Conservation (phyloP, 2,888 invertebrate species). For the Norana najaformis region DNA sequence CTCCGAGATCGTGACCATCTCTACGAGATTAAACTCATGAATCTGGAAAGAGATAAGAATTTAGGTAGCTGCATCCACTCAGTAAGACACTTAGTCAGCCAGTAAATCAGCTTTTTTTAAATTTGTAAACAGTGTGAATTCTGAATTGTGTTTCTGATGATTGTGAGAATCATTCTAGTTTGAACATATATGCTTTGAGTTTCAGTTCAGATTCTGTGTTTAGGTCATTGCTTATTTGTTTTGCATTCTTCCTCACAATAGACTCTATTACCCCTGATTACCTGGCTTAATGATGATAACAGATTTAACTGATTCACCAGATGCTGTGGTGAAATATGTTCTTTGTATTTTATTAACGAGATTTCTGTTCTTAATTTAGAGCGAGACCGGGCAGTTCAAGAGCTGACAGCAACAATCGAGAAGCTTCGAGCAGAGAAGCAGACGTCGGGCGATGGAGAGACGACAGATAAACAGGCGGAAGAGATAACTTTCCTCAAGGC, state of each 20-base stretch:
- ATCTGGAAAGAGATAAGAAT: slow-evolving; percentile 49
- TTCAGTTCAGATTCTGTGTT: background rate
- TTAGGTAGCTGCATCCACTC: slow-evolving; percentile 32
- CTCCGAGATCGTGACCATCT: slow-evolving; percentile 51
- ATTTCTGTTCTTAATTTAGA: slow-evolving; percentile 40
- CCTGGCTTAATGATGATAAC: too few species aligned
- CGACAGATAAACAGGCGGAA: slow-evolving; percentile 39
- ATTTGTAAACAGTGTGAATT: background rate
- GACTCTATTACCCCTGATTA: too few species aligned
- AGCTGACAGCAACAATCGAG: slow-evolving; percentile 41
- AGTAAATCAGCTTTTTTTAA: background rate
- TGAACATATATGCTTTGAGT: background rate
- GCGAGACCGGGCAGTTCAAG: slow-evolving; percentile 43
- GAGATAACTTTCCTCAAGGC: slow-evolving; percentile 37
- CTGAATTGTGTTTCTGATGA: background rate
- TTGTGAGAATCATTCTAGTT: background rate
- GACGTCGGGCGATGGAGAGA: slow-evolving; percentile 50
- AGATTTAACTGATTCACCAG: too few species aligned
- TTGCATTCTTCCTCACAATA: too few species aligned
- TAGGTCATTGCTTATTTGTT: background rate
- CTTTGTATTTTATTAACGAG: too few species aligned
- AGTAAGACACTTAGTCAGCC: background rate
- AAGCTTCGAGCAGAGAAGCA: slow-evolving; percentile 43
- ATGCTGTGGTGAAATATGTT: too few species aligned
- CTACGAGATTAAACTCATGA: slow-evolving; percentile 47